Conservation (phyloP, 2,797 vertebrate genomes). For the Alauda arvensis region DNA sequence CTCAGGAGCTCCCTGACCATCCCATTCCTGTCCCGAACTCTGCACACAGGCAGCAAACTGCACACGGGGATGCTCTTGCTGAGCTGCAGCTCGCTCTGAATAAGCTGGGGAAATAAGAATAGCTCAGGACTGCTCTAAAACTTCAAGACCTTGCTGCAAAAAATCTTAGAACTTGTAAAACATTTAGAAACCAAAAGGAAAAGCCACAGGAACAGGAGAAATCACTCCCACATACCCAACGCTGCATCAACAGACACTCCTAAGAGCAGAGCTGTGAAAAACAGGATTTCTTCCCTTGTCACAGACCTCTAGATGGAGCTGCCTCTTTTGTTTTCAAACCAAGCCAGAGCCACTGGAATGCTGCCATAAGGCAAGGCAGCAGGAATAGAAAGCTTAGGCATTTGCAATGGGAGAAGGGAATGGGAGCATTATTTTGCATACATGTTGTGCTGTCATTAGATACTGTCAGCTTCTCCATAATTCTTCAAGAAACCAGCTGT, state of each 20-base stretch:
- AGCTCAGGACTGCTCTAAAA: neutral
- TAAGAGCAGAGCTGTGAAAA: neutral
- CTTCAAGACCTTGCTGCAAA: neutral
- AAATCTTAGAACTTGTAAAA: neutral
- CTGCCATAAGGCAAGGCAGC: neutral
- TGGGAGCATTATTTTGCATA: neutral
- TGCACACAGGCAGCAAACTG: neutral
- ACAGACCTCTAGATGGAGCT: conserved; percentile 58
- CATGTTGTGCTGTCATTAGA: neutral
- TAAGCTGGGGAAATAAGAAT: neutral
- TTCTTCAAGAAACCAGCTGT: neutral
- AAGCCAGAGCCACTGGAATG: neutral
- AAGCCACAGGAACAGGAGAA: neutral
- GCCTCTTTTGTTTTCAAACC: conserved; percentile 18
- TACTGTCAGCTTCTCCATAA: neutral
- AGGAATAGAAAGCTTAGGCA: neutral
- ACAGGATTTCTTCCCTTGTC: neutral
- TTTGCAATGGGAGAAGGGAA: neutral
- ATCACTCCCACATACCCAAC: rapidly evolving
- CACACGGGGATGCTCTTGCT: neutral
- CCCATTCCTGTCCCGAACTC: neutral
- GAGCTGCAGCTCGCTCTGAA: neutral
- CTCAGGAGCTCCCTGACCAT: neutral
- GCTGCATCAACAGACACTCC: neutral
- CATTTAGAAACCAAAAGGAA: neutral